Evolutionary conservation across 2,113 vertebrate genomes (phyloP).

Genomic region (Sardina pilchardus): DNA sequence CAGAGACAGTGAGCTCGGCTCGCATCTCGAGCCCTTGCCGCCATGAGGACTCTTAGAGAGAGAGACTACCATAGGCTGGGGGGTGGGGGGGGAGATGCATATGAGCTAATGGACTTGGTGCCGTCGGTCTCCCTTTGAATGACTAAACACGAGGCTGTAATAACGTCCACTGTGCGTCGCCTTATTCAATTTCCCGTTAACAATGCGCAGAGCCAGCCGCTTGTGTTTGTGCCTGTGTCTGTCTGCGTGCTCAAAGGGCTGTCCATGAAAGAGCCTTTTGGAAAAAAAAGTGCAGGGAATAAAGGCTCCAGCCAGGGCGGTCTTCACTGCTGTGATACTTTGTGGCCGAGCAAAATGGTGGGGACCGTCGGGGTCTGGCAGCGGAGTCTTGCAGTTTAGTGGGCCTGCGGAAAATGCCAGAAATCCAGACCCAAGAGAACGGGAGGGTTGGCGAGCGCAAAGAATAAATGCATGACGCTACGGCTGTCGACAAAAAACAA

Average conservation of each 20-base stretch:
- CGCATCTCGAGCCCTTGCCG: neutral
- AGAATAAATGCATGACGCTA: neutral
- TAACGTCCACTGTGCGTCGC: neutral
- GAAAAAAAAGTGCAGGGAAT: neutral
- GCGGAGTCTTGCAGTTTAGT: neutral
- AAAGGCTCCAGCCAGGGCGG: neutral
- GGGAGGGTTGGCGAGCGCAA: neutral
- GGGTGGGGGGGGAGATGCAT: neutral
- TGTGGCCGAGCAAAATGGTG: neutral
- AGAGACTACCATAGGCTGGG: neutral
- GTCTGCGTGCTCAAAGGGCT: neutral
- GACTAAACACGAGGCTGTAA: neutral
- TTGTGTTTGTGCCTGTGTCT: neutral
- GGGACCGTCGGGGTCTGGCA: neutral
- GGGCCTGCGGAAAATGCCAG: neutral
- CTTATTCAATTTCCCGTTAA: neutral
- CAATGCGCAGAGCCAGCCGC: neutral
- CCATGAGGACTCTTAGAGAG: neutral
- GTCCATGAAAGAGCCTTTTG: neutral
- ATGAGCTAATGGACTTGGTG: neutral
- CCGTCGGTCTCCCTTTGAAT: neutral
- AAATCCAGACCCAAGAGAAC: neutral
- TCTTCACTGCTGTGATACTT: conserved; percentile 2
- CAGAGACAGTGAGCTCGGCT: neutral
- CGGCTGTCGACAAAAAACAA: neutral